Evolutionary conservation across 2,888 invertebrate species (phyloP).

Genomic region (Cryptocheilus praepositus): DNA sequence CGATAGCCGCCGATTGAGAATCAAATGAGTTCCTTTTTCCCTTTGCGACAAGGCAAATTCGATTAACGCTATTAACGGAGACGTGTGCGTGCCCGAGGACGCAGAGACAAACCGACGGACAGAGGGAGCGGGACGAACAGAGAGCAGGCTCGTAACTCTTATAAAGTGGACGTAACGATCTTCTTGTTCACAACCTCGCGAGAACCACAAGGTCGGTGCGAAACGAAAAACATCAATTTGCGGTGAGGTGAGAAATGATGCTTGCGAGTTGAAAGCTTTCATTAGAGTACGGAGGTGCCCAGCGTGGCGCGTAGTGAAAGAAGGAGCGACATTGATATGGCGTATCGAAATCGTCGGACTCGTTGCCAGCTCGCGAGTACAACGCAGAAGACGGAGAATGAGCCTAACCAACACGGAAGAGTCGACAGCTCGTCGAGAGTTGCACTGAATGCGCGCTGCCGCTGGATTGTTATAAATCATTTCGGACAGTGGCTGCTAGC

Average conservation of each 20-base stretch:
- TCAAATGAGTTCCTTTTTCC: background rate
- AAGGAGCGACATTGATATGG: no score
- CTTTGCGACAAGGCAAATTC: constrained; percentile 14
- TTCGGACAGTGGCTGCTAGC: constrained; percentile 61
- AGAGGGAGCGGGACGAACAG: background rate
- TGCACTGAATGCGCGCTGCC: constrained; percentile 44
- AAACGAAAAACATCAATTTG: background rate
- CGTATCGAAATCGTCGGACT: no score
- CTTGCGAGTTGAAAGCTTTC: no score
- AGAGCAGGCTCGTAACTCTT: background rate
- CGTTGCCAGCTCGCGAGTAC: background rate
- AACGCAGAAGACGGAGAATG: constrained; percentile 27
- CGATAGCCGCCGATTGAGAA: background rate
- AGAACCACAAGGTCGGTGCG: background rate
- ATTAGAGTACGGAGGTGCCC: no score
- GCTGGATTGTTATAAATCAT: constrained; percentile 67
- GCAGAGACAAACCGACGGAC: background rate
- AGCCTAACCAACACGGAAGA: constrained; percentile 58
- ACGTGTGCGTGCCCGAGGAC: constrained; percentile 1
- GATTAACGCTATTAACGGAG: constrained; percentile 13
- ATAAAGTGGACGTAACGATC: no score
- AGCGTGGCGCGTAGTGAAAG: no score
- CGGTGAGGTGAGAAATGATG: no score
- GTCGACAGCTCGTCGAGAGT: constrained; percentile 26
- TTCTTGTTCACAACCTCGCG: no score